phyloP scores from a whole-genome alignment of 37 sponge, comb jelly and placozoan species.

The Ephydatia muelleri region DNA sequence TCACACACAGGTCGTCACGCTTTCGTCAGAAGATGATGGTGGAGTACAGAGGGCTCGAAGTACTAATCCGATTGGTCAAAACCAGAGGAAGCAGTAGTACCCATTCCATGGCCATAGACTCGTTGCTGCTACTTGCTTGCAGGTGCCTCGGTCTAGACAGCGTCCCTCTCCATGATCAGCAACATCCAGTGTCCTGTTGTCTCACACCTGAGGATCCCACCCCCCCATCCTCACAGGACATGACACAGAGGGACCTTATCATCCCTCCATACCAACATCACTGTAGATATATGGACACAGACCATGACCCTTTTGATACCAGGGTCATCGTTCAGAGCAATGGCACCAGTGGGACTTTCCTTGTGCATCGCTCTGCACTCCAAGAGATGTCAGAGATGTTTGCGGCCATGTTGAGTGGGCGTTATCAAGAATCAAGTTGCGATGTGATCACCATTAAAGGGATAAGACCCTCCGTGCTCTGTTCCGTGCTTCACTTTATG shows the following conservation, averaged over 20 bases:
- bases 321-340: not conserved
- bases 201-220: no score
- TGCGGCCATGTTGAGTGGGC: constrained; percentile 57
- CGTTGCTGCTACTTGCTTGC: constrained; percentile 34
- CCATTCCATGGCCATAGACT: constrained; percentile 42
- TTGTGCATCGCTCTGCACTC: constrained; percentile 40
- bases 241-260: not conserved
- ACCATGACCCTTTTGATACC: constrained; percentile 62
- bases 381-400: constrained; percentile 61
- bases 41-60: constrained; percentile 27
- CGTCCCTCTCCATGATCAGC: constrained; percentile 17
- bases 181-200: no score
- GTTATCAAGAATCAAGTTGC: constrained; percentile 34
- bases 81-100: not conserved
- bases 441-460: constrained; percentile 18
- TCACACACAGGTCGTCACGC: constrained; percentile 24
- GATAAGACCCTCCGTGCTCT: constrained; percentile 22
- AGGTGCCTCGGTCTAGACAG: constrained; percentile 2
- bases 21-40: constrained; percentile 47
- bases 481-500: constrained; percentile 46
- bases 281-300: constrained; percentile 52
- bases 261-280: not conserved
- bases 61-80: constrained; percentile 14
- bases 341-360: not conserved
- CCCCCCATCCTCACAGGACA: not conserved